Conservation (phyloP, 2,797 vertebrate species). For the Alcedo quadribrachys region DNA sequence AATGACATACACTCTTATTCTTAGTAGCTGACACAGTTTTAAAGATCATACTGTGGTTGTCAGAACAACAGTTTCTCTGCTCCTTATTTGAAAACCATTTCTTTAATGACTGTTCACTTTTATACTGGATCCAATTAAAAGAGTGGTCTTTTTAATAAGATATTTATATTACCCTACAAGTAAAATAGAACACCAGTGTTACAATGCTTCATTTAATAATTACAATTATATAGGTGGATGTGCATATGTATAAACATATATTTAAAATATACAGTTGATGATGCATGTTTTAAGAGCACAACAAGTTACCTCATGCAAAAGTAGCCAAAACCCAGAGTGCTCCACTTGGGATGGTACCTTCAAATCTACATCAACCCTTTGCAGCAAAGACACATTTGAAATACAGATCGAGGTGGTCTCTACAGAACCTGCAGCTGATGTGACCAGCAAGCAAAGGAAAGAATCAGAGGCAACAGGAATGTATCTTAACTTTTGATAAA, state of each 20-base stretch:
- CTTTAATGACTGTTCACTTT: neutral
- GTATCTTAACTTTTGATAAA: neutral
- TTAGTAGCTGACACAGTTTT: neutral
- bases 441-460: neutral
- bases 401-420: neutral
- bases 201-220: neutral
- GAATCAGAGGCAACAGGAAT: neutral
- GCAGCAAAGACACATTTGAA: neutral
- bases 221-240: neutral
- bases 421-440: neutral
- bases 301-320: neutral
- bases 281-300: neutral
- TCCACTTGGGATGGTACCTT: neutral
- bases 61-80: neutral
- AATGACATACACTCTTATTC: neutral
- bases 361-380: neutral
- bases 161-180: neutral
- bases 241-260: neutral
- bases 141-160: neutral
- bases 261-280: too few species aligned
- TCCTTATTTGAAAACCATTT: neutral
- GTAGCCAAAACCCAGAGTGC: neutral
- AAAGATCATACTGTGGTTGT: neutral
- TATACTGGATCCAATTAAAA: neutral
- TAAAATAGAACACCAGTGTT: neutral